Conservation (phyloP, 2,797 vertebrate species). For the Onychomys arenicola region DNA sequence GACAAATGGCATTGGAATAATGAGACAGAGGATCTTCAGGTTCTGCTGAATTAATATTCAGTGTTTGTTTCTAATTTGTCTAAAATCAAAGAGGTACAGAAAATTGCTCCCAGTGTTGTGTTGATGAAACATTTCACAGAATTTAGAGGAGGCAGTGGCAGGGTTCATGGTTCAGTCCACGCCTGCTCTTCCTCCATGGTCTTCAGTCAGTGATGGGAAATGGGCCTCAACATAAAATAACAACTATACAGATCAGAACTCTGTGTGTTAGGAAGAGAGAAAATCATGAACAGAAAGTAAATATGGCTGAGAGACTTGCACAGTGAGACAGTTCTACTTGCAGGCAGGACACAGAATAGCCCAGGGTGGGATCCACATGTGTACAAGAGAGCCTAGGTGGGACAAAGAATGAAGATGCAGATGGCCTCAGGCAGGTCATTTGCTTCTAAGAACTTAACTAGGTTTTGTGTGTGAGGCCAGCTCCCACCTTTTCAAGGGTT, state of each 20-base stretch:
- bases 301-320: neutral
- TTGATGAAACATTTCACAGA: neutral
- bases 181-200: neutral
- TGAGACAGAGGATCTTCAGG: neutral
- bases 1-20: slow-evolving; percentile 1
- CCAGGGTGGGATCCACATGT: too few relatives aligned
- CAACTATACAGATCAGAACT: neutral
- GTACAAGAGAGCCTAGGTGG: neutral
- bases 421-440: neutral
- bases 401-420: neutral
- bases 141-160: neutral
- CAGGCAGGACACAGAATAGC: neutral
- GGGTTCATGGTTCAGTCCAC: neutral
- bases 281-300: neutral
- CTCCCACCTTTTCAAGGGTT: too few relatives aligned
- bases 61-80: neutral
- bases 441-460: slow-evolving; percentile 20
- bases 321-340: neutral
- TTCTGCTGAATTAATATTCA: neutral
- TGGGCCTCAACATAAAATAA: neutral
- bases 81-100: slow-evolving; percentile 24
- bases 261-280: neutral
- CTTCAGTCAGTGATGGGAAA: neutral
- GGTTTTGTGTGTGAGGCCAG: neutral
- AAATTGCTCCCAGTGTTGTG: neutral